Conservation (phyloP, 2,113 vertebrate species). For the Rhineura floridana region DNA sequence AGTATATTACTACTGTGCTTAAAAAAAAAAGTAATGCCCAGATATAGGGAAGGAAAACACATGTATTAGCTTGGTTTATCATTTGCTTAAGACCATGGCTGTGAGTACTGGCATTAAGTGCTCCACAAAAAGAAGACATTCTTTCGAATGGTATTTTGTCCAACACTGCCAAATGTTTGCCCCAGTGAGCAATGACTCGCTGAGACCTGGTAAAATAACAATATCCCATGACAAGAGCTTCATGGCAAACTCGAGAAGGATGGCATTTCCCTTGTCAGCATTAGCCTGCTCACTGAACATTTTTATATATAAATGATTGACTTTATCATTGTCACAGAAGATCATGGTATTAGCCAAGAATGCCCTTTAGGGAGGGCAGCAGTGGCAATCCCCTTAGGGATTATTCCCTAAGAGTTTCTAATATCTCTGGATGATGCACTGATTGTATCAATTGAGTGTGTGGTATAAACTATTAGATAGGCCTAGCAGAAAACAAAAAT, state of each 20-base stretch:
- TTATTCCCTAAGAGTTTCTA: not conserved
- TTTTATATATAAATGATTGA: constrained; percentile 51
- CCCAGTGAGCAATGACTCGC: constrained; percentile 49
- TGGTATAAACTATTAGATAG: not conserved
- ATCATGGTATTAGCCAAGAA: constrained; percentile 29
- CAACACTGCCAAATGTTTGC: constrained; percentile 60
- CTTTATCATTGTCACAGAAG: constrained; percentile 67
- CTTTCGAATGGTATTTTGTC: constrained; percentile 30
- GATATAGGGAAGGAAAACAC: constrained; percentile 26
- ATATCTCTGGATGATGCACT: not conserved
- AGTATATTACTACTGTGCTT: constrained; percentile 28
- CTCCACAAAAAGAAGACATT: constrained; percentile 45
- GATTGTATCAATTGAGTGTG: not conserved
- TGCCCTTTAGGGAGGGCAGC: not conserved
- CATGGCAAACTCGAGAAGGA: constrained; percentile 58
- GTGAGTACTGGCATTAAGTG: constrained; percentile 29
- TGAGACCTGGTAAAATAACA: constrained; percentile 64
- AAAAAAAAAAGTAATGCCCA: constrained; percentile 24
- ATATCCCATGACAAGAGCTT: constrained; percentile 59
- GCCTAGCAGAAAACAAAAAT: not conserved
- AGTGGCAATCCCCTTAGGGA: not conserved
- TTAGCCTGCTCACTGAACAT: constrained; percentile 43
- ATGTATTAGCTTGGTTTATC: constrained; percentile 43
- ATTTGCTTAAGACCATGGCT: not conserved
- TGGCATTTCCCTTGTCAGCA: constrained; percentile 60